Percentiles rank a stretch among this genome's conserved stretches.
Conservation (phyloP, 53 echinoderm and acorn worm genomes). For the Glandiceps talaboti region DNA sequence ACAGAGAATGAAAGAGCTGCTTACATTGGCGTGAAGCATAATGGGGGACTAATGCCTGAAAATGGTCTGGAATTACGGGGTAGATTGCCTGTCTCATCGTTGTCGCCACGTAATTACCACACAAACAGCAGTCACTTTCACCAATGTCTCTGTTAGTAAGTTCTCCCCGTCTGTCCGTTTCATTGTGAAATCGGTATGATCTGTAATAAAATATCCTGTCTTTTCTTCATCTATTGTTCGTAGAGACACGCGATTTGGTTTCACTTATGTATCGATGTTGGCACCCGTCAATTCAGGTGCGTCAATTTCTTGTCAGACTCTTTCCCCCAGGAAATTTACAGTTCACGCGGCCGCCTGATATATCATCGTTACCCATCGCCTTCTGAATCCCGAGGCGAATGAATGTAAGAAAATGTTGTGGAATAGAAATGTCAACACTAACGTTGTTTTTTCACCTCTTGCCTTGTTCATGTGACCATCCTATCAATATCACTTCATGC, state of each 20-base stretch:
- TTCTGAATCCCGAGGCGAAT: too few species aligned
- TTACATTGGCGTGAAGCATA: neutral
- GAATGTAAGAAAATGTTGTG: too few species aligned
- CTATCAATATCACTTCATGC: neutral
- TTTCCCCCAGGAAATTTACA: neutral
- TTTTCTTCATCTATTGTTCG: neutral
- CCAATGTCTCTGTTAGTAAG: neutral
- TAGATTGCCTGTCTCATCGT: neutral
- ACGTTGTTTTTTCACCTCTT: neutral
- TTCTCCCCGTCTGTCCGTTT: neutral
- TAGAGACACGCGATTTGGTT: neutral
- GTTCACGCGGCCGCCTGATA: neutral
- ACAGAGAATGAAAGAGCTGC: neutral
- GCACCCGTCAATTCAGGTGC: neutral
- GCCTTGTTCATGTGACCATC: neutral
- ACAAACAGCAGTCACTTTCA: neutral
- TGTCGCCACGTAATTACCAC: neutral
- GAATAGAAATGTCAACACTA: too few species aligned
- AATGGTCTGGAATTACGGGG: neutral
- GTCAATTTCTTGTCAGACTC: neutral
- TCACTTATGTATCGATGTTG: neutral
- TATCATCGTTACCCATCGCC: neutral
- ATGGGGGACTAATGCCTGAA: neutral
- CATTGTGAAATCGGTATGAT: neutral
- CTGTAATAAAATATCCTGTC: neutral